Base-by-base conservation (phyloP, 2,888 invertebrate genomes). In the Salticus scenicus region DNA sequence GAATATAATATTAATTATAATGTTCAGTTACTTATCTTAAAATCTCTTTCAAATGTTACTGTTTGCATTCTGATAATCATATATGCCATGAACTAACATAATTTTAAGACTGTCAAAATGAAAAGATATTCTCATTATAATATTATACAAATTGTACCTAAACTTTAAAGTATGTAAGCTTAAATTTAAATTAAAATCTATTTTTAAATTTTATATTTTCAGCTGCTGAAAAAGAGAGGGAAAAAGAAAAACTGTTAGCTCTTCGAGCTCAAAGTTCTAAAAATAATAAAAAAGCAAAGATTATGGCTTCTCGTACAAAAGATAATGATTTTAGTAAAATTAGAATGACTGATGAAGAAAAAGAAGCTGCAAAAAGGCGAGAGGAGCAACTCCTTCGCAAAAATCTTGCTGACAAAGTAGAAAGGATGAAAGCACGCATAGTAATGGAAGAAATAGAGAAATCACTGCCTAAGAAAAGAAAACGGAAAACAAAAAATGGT, bases 271-370 rank as follows among this genome's bases (percentile, higher is more conserved):
- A 88, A 64, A 88, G 75, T 78, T 77, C 88, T 0, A 88, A 88
- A 67, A 88, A 82, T 27, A 74, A 70, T 70, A 88, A 87, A 41
- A 88, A 88, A 41, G 87, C 88, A 17, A 84, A 87, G 75, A 77
- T 88, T 63, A 88, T 88, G 88, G 86, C 87, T 47, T 82, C 86
- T 28, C 72, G 88, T 1, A 88, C 88, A 17, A 88, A 88, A 66
- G 88, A 88, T 47, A 88, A 88, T 76, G 87, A 88, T 67, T 88
- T 88, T 67, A 83, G 87, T 37, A 66, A 63, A 57, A 88, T 88
- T 27, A 75, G 41, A 12, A 66, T 88, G 10, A 87, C 87, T 27
- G 87, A 87, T 20, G 88, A 82, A 42, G 80, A 88, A 42, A 24
- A 78, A 14, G 79, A 77, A 51, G 47, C 87, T 20, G 81, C 87